Conservation (phyloP, 2,113 vertebrate species). For the Canis aureus region DNA sequence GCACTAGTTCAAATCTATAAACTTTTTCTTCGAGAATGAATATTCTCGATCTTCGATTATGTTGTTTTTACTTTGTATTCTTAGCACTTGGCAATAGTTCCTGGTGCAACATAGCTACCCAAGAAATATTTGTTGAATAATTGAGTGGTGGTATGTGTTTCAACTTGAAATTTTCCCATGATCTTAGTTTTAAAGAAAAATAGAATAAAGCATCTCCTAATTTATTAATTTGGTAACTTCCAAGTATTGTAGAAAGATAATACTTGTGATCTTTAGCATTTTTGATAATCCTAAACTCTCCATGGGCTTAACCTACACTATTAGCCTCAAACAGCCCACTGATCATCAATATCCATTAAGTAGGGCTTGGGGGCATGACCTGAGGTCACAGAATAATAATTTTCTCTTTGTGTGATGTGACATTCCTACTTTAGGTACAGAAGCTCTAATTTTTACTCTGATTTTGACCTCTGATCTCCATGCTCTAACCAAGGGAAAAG, state of each 20-base stretch:
- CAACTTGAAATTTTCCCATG: slow-evolving; percentile 27
- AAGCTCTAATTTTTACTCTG: slow-evolving; percentile 55
- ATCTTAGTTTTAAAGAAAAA: slow-evolving; percentile 59
- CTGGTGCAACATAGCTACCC: not conserved
- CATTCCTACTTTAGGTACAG: slow-evolving; percentile 10
- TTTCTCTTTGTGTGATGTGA: slow-evolving; percentile 53
- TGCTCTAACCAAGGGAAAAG: not conserved
- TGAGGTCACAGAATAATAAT: slow-evolving; percentile 27
- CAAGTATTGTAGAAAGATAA: not conserved
- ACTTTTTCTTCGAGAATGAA: slow-evolving; percentile 27
- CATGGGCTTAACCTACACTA: not conserved
- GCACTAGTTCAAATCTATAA: not conserved
- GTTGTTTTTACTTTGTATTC: slow-evolving; percentile 52
- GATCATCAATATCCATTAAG: not conserved
- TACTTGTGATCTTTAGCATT: not conserved
- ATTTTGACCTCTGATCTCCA: slow-evolving; percentile 60
- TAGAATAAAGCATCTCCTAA: not conserved
- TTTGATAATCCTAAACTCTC: slow-evolving; percentile 45
- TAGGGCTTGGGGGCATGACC: not conserved
- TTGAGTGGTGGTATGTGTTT: slow-evolving; percentile 24
- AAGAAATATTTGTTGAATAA: slow-evolving; percentile 48
- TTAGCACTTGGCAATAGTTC: not conserved
- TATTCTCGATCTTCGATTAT: slow-evolving; percentile 40
- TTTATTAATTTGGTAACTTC: slow-evolving; percentile 38
- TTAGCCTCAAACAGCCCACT: not conserved